Evolutionary conservation across 2,113 vertebrate genomes (phyloP), one percentile per base, ranked within the genome.

Genomic region (Campylorhamphus procurvoides): DNA sequence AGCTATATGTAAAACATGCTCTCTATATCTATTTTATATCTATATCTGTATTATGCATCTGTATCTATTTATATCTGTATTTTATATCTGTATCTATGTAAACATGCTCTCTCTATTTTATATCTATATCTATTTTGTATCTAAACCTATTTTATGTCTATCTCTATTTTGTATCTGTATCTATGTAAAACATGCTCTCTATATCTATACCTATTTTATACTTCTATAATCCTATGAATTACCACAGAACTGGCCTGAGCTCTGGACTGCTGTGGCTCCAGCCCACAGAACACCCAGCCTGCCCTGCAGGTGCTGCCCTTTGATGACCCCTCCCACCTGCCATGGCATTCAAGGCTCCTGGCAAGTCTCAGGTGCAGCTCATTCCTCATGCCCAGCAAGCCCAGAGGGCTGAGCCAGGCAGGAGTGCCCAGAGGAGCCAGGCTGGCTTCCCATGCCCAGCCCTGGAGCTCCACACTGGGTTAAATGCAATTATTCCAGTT

Each of bases 401-500:
- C 46, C 25, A 33, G 22, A 3, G 7, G 1, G 47, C 79, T 13
- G 55, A 74, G 40, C 2, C 27, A 11, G 27, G 29, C 64, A 68
- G 42, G 46, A 11, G 40, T 66, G 68, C 50, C 9, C 3, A 14
- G 33, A 58, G 46, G 29, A 87, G 84, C n/a, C 74, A 19, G 80
- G 64, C 35, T 6, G 15, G 47, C 60, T 62, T 18, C 69, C 2
- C 40, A 1, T 0, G 1, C 1, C 37, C 66, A 35, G 47, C 86
- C 31, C 4, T 37, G 29, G 33, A 89, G 87, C 91, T 63, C 47
- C 6, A 67, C 35, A 12, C 8, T 17, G 87, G 59, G 22, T 60
- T 93, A 80, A 96, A 90, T 52, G 56, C 60, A 81, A 93, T 92
- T 90, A 81, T 77, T 90, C 90, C 94, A 92, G 72, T 0, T 72